A percentile compares a stretch with the other conserved stretches of the same genome.
Conservation (phyloP, 2,113 vertebrate genomes). For the Hoplias malabaricus region DNA sequence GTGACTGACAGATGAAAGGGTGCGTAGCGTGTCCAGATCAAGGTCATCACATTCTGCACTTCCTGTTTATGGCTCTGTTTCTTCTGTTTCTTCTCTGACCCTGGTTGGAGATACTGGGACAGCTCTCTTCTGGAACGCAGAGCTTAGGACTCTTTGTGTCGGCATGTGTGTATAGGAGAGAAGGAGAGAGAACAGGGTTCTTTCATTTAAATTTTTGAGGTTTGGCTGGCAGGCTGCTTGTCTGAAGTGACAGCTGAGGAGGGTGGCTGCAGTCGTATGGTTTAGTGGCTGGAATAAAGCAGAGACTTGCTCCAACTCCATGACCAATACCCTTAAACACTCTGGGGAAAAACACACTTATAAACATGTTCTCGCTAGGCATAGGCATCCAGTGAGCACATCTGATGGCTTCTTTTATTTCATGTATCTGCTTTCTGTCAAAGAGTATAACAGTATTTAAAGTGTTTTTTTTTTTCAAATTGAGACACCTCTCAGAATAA, state of each 20-base stretch:
- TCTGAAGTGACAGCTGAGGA: slow-evolving; percentile 50
- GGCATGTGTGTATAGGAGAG: slow-evolving; percentile 27
- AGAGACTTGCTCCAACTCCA: slow-evolving; percentile 9
- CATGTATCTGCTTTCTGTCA: not conserved
- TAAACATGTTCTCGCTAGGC: not conserved
- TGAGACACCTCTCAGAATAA: too few relatives aligned
- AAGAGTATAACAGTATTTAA: not conserved
- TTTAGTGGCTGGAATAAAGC: not conserved
- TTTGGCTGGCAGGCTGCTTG: slow-evolving; percentile 43
- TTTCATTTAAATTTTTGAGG: slow-evolving; percentile 58
- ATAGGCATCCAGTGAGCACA: not conserved
- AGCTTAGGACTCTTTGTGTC: slow-evolving; percentile 25
- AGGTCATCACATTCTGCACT: slow-evolving; percentile 57
- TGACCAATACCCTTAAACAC: slow-evolving; percentile 12
- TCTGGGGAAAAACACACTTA: not conserved
- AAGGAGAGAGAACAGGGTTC: slow-evolving; percentile 4
- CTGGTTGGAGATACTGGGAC: slow-evolving; percentile 17
- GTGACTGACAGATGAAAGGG: slow-evolving; percentile 58
- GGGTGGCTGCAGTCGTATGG: slow-evolving; percentile 33
- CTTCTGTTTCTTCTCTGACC: slow-evolving; percentile 49
- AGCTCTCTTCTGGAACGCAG: slow-evolving; percentile 49
- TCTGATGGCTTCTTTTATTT: not conserved
- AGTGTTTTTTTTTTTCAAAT: not conserved
- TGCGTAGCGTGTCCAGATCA: slow-evolving; percentile 51
- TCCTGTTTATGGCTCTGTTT: slow-evolving; percentile 66